Conservation (phyloP, 2,113 vertebrate genomes). For the Cyanoderma ruficeps region DNA sequence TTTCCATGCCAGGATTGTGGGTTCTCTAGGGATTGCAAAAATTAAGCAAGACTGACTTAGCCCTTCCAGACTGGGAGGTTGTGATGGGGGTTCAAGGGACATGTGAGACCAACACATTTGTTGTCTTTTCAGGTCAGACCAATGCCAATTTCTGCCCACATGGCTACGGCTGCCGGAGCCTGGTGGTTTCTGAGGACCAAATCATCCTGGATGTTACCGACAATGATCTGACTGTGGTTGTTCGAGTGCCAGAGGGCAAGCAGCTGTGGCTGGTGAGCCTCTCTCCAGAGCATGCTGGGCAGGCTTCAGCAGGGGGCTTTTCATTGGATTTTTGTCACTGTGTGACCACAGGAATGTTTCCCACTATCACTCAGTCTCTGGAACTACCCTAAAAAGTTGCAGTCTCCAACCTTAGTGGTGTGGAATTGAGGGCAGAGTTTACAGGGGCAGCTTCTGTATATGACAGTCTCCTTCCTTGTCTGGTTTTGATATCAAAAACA, state of each 20-base stretch:
- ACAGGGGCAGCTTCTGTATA: not conserved
- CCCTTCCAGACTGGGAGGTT: not conserved
- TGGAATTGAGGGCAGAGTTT: not conserved
- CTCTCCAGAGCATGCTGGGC: not conserved
- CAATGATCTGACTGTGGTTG: conserved; percentile 83
- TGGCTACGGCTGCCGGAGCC: conserved; percentile 86
- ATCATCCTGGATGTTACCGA: conserved; percentile 89
- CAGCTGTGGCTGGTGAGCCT: conserved; percentile 91
- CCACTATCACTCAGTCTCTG: not conserved
- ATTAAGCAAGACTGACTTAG: accelerated
- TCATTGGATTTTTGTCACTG: not conserved
- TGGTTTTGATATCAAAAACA: not conserved
- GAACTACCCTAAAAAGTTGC: not conserved
- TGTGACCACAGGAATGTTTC: not conserved
- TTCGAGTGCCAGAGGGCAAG: conserved; percentile 85
- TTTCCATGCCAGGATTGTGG: not conserved
- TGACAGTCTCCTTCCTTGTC: not conserved
- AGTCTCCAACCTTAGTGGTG: not conserved
- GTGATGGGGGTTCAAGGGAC: not conserved
- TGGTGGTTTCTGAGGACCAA: conserved; percentile 87
- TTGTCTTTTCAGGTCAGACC: conserved; percentile 79
- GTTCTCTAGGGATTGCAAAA: not conserved
- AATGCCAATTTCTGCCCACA: conserved; percentile 92
- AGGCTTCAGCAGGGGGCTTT: not conserved
- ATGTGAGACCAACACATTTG: accelerated